phyloP scores from a whole-genome alignment of 2,888 invertebrate species.

The Latrodectus elegans region DNA sequence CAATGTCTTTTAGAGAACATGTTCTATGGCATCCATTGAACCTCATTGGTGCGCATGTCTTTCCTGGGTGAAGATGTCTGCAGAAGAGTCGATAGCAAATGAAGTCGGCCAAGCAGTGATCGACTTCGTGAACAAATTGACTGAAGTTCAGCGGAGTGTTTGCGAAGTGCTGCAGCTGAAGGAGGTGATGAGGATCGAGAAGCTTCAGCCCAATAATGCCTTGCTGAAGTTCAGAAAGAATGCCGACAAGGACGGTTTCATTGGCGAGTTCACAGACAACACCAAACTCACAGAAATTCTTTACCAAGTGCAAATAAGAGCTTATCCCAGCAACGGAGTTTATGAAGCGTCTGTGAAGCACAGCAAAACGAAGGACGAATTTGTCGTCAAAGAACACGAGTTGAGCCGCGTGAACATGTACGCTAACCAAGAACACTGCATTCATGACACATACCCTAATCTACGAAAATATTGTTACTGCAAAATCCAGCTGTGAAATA shows the following conservation, averaged over 20 bases:
- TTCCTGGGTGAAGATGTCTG: conserved; percentile 83
- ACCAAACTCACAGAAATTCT: conserved; percentile 80
- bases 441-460: conserved; percentile 82
- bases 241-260: conserved; percentile 88
- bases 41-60: conserved; percentile 97
- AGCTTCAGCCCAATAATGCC: conserved; percentile 81
- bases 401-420: conserved; percentile 89
- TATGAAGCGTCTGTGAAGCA: conserved; percentile 88
- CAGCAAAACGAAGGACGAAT: conserved; percentile 78
- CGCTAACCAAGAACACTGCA: conserved; percentile 86
- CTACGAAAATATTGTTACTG: conserved; percentile 91
- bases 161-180: conserved; percentile 80
- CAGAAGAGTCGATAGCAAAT: conserved; percentile 77
- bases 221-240: conserved; percentile 84
- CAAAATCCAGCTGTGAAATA: conserved; percentile 76
- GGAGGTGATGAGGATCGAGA: conserved; percentile 82
- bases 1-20: conserved; percentile 79
- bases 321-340: conserved; percentile 84
- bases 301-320: conserved; percentile 86
- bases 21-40: conserved; percentile 91
- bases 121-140: conserved; percentile 75
- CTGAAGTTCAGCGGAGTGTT: conserved; percentile 79
- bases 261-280: conserved; percentile 84
- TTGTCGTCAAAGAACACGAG: conserved; percentile 81
- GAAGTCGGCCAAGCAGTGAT: conserved; percentile 78